Conservation (phyloP, 2,888 invertebrate species). For the Napeogenes inachia region DNA sequence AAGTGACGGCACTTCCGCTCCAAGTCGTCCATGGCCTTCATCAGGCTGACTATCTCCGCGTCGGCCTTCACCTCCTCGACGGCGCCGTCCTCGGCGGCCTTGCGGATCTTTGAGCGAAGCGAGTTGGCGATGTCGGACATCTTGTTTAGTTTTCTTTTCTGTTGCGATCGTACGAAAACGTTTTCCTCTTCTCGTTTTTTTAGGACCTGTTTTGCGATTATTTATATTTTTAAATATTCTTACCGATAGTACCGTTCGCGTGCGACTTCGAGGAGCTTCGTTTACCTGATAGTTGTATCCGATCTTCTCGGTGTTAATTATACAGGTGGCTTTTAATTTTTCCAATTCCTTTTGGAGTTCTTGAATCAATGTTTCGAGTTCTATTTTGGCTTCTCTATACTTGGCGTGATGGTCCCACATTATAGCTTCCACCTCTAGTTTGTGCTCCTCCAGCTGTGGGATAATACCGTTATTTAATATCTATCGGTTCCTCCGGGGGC, state of each 20-base stretch:
- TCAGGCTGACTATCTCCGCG: constrained; percentile 82
- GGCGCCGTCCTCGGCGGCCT: constrained; percentile 80
- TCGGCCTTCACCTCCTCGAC: constrained; percentile 82
- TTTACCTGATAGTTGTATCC: constrained; percentile 90
- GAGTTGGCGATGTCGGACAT: constrained; percentile 84
- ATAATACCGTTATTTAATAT: neutral
- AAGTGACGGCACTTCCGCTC: constrained; percentile 84
- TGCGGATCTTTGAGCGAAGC: constrained; percentile 80
- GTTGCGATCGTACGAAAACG: constrained; percentile 85
- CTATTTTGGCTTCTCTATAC: constrained; percentile 82
- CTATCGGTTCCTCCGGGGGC: constrained; percentile 8
- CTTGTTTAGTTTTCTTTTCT: constrained; percentile 86
- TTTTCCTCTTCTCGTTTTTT: constrained; percentile 94
- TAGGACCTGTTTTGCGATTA: constrained; percentile 72
- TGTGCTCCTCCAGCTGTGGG: constrained; percentile 62
- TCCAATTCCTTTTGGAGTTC: constrained; percentile 87
- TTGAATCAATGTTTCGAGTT: constrained; percentile 83
- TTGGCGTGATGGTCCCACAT: constrained; percentile 84
- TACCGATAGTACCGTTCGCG: no score
- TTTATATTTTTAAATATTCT: neutral
- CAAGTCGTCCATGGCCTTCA: constrained; percentile 81
- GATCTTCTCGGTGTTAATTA: constrained; percentile 92
- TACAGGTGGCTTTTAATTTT: constrained; percentile 85
- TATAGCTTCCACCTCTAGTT: constrained; percentile 78
- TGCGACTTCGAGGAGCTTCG: neutral